Base-by-base conservation (phyloP, 2,797 vertebrate species). In the Todus mexicanus region DNA sequence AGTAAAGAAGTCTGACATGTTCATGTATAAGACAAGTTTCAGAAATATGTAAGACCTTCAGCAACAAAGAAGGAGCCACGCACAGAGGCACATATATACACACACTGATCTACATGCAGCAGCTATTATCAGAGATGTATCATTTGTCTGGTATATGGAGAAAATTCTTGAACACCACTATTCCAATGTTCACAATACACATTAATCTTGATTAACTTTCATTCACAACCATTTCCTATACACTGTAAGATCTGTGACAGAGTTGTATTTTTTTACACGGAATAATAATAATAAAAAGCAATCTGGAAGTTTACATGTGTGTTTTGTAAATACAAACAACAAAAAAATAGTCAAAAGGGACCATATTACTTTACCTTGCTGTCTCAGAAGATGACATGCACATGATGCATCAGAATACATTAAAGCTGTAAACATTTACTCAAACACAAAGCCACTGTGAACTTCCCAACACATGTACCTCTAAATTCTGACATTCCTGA, bases 401-500 rank as follows among this genome's bases (percentile, higher is more conserved):
- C 9, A 12, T 21, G 23, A 4, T 76, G 7, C 13, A 63, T 60
- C 23, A 40, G 35, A 93, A 57, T 29, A 43, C 29, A 82, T 4
- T 43, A 81, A 91, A 91, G 40, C 35, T 77, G 15, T 12, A 22
- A 82, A 65, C 54, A 53, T 83, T 61, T 81, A 78, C 33, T 71
- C 27, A 27, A 86, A 87, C 45, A 89, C 20, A 78, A 90, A 90
- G 25, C 35, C 25, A 68, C 0, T 68, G 22, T 47, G 18, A 50
- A 69, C 47, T 91, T 80, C 51, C 43, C 63, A 57, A 82, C 18
- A 42, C 16, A 53, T 22, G 20, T 95, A 99, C 99, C 98, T 99
- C 99, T 64, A 99, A 97, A 95, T 99, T 99, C 98, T 99, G 99
- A 97, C 99, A 99, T 97, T 99, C 99, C 98, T 99, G 99, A 84